Percentiles rank a stretch among this genome's conserved stretches.
Evolutionary conservation across 2,113 vertebrate species (phyloP).

Genomic region (Thymallus thymallus): DNA sequence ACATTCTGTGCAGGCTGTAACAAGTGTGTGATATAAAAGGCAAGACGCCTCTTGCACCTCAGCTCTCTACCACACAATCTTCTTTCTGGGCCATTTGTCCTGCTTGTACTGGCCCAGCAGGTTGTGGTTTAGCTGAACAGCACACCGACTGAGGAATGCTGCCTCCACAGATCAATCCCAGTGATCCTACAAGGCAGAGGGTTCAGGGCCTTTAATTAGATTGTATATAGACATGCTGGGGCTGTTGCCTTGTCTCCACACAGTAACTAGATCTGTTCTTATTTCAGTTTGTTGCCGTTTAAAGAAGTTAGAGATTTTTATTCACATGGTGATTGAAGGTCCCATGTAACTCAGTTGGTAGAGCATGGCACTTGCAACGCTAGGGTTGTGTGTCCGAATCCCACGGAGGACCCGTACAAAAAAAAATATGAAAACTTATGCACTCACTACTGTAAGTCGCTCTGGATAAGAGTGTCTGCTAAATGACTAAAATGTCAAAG

Average conservation of each 20-base stretch:
- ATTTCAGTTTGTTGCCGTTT: not conserved
- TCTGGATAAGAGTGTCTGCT: too few relatives aligned
- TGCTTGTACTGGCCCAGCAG: slow-evolving; percentile 3
- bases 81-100: slow-evolving; percentile 1
- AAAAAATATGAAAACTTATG: too few relatives aligned
- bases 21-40: slow-evolving; percentile 10
- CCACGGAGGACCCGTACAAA: too few relatives aligned
- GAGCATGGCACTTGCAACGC: too few relatives aligned
- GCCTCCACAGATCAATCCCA: slow-evolving; percentile 2
- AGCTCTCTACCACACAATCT: not conserved
- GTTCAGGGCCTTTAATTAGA: slow-evolving; percentile 12
- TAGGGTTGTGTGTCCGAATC: too few relatives aligned
- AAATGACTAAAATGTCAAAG: too few relatives aligned
- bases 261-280: too few relatives aligned
- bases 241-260: not conserved
- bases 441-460: too few relatives aligned
- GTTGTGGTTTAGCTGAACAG: not conserved
- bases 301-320: not conserved
- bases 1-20: slow-evolving; percentile 22
- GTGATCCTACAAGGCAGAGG: slow-evolving; percentile 1
- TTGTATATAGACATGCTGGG: slow-evolving; percentile 7
- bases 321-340: too few relatives aligned
- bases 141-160: not conserved
- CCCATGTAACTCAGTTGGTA: too few relatives aligned
- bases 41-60: not conserved